Evolutionary conservation across 2,113 vertebrate genomes (phyloP), one percentile per base, ranked within the genome.

Genomic region (Merops nubicus): DNA sequence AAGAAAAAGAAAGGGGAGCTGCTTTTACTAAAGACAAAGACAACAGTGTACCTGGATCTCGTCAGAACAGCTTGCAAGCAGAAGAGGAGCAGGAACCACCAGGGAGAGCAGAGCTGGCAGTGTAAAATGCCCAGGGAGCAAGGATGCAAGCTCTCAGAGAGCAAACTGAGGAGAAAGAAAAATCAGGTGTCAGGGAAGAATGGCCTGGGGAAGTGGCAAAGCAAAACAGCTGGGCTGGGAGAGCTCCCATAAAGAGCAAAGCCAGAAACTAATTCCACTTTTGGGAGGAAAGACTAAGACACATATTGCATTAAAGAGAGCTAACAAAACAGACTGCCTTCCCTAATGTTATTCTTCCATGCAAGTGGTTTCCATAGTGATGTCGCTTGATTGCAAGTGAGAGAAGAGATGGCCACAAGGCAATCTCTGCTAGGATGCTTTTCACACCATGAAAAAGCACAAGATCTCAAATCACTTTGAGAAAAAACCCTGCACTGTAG

Each of bases 331-430:
- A 76, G 64, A 62, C 83, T 91, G 92, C 74, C 57, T 92, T 91
- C 69, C 83, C 88, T 96, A 93, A 91, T 92, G 86, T 94, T 95
- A 68, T 96, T 94, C 86, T 91, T 96, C 83, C 88, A 84, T 93
- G 85, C 84, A 87, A 93, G 73, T 20, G 13, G 95, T 97, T 96
- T 96, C 96, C 95, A 97, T 97, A 96, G 96, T 87, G 93, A 97
- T 92, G 83, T 94, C 2, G 29, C 69, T 78, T 84, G 88, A 97
- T 82, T 91, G 93, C 88, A 91, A 94, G 73, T 2, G 7, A 91
- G 93, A 96, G 69, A 88, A 83, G 75, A 93, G 95, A 85, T 72
- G 83, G 80, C 91, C 95, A 95, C 73, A 82, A 96, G 95, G 86
- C 93, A 94, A 60, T 95, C 78, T 90, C 91, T 93, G 65, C 75